These are phyloP conservation scores for Axea sp. DNA, from an alignment of 2,888 invertebrate genomes.

Conservation along the genomic window DNA sequence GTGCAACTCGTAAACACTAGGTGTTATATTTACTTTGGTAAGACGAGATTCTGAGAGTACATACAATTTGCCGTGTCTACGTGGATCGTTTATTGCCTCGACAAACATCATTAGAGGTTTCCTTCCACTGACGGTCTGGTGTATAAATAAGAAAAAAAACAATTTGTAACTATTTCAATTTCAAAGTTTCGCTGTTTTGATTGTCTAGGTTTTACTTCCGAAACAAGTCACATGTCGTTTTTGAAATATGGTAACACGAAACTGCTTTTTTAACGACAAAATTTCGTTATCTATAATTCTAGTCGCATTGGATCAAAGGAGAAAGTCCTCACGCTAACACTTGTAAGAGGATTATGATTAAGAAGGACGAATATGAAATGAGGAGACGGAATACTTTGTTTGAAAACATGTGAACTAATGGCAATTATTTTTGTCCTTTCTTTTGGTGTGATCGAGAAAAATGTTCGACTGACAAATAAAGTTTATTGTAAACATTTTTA, in stretches of 20 bases:
- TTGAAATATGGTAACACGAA: slow-evolving; percentile 15
- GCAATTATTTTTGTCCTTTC: too few species aligned
- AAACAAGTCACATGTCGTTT: slow-evolving; percentile 23
- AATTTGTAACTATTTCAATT: slow-evolving; percentile 18
- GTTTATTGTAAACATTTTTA: too few species aligned
- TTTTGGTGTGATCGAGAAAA: too few species aligned
- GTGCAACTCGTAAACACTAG: slow-evolving; percentile 35
- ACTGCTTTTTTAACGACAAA: not conserved
- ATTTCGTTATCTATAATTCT: not conserved
- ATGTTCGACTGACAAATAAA: too few species aligned
- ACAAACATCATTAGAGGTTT: slow-evolving; percentile 24
- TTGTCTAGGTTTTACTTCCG: slow-evolving; percentile 11
- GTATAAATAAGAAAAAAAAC: slow-evolving; percentile 14
- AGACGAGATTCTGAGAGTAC: slow-evolving; percentile 22
- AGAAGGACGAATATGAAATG: too few species aligned
- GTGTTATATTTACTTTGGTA: slow-evolving; percentile 54
- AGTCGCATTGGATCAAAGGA: too few species aligned
- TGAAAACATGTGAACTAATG: too few species aligned
- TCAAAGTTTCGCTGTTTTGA: slow-evolving; percentile 17
- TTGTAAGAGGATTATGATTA: too few species aligned
- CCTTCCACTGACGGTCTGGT: not conserved
- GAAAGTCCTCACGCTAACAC: too few species aligned
- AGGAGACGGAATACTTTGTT: too few species aligned
- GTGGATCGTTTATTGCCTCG: slow-evolving; percentile 24
- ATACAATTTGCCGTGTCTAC: slow-evolving; percentile 17